Base-by-base conservation (phyloP, 2,888 invertebrate species). In the Meteorus colon region DNA sequence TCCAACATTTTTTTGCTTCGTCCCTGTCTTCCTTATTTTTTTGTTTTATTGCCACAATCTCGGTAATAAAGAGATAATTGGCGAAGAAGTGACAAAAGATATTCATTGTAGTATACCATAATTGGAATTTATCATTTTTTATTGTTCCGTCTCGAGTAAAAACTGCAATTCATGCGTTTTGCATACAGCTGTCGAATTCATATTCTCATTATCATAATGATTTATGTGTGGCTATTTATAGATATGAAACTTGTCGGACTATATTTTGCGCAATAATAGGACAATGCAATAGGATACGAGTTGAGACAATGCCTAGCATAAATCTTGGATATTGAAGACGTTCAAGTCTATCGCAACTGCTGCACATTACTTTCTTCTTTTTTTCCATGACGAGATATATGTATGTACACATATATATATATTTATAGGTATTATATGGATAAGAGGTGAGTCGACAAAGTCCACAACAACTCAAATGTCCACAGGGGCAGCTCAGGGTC, bases 401-500 rank as follows among this genome's bases (percentile, higher is more conserved):
- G 16, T 4, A n/a, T 4, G 16, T 16, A 45, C 8, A 51, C 19
- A 16, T 19, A n/a, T 19, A 55, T 55, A 24, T 8, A 55, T 55
- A 55, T 19, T n/a, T 55, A 55, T 19, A 55, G n/a, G 4, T 55
- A 4, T 6, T 19, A 55, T 19, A 19, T 55, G 19, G 19, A 51
- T 55, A 19, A 2, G 55, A 55, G 55, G 55, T 55, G 19, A 55
- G 55, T 55, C 55, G 55, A 24, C 55, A 55, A 55, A 55, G 55
- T 19, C 55, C 55, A 55, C 55, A 55, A 19, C 24, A 65, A 27
- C 19, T 65, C 10, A 66, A 66, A 66, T 73, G 55, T 65, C 66
- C 62, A 65, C 66, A 73, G 41, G 41, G 59, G 31, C 41, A 51
- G 37, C 37, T 37, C 65, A 65, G 66, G 73, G 66, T 73, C 73